A percentile compares a stretch with the other conserved stretches of the same genome.
Evolutionary conservation across 2,888 invertebrate species (phyloP).

Genomic region (Folsomia manolachei): DNA sequence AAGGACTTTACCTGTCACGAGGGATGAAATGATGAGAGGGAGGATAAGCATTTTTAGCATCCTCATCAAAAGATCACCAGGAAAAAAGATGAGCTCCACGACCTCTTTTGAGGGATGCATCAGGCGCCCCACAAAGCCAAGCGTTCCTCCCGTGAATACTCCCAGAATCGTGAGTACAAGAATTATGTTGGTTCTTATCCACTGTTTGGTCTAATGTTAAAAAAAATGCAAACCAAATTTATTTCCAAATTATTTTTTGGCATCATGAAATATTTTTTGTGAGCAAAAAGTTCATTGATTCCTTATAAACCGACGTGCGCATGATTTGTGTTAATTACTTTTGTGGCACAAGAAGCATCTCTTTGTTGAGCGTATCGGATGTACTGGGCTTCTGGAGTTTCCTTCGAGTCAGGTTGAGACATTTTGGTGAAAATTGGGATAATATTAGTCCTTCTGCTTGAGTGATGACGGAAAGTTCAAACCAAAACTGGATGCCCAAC

Average conservation of each 20-base stretch:
- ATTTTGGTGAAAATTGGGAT: no score
- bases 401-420: neutral
- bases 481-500: no score
- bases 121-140: conserved; percentile 60
- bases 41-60: conserved; percentile 68
- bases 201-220: conserved; percentile 52
- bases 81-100: conserved; percentile 63
- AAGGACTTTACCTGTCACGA: conserved; percentile 59
- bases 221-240: no score
- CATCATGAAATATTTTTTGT: no score
- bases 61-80: conserved; percentile 67
- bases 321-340: no score
- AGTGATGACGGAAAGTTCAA: no score
- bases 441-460: no score
- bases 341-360: neutral
- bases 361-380: conserved; percentile 26
- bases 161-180: conserved; percentile 61
- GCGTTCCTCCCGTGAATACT: conserved; percentile 62
- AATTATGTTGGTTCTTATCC: conserved; percentile 60
- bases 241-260: no score
- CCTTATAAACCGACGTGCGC: neutral
- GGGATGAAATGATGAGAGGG: conserved; percentile 65
- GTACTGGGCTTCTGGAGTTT: conserved; percentile 21
- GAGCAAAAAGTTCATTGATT: neutral
- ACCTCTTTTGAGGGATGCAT: conserved; percentile 57